Evolutionary conservation across 2,797 vertebrate species (phyloP), one percentile per base, ranked within the genome.

Genomic region (Anguilla obscura): DNA sequence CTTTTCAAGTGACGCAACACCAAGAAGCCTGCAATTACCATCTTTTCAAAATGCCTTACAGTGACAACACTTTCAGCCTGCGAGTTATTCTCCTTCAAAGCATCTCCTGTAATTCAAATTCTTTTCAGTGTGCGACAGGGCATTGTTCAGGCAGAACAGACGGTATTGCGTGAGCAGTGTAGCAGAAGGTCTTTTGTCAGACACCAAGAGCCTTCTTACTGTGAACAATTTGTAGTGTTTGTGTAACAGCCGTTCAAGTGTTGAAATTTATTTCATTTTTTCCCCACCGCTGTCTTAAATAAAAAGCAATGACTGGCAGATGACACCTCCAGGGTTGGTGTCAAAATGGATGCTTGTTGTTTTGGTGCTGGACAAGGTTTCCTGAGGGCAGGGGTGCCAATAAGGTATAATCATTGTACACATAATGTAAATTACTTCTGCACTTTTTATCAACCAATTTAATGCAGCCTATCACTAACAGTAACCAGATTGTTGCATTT

Each of bases 21-120:
- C 4, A 30, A 40, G 33, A 66, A 21, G 1, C 74, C 80, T 88
- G 83, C 92, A 90, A 91, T 91, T 90, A 27, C 36, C 45, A 50
- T 85, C 86, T 88, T 91, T 87, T 48, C 86, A 89, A 91, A 88
- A 45, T 18, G 27, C 85, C 63, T 88, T 85, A 86, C 89, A 87
- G 66, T 89, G 86, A 9, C 89, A 89, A 79, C 52, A 89, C 86
- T 50, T 36, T 86, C 45, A 12, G 27, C 27, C 8, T 71, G 3
- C 27, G 6, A 71, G 69, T 71, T 12, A 30, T 33, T 71, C 69
- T 33, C 69, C 27, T 71, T n/a, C n/a, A 27, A 33, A 12, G 69
- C 8, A 71, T 71, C n/a, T 71, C 69, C 69, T 33, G 69, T 33
- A 71, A 33, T 71, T 71, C n/a, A 33, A n/a, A 12, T 71, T 27